Conservation (phyloP, 2,888 invertebrate genomes). For the Ctena decussata region DNA sequence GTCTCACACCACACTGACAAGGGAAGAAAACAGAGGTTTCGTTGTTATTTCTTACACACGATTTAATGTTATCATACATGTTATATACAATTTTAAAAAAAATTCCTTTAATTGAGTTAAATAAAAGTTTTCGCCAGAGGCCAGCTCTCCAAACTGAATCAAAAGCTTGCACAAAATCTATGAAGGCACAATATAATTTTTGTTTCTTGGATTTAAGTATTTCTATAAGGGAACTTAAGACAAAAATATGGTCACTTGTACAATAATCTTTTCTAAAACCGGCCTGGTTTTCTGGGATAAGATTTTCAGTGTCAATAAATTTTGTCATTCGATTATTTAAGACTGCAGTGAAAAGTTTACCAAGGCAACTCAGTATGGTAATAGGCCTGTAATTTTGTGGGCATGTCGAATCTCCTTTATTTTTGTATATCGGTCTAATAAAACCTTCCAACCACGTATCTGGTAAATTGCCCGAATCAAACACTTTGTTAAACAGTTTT, state of each 20-base stretch:
- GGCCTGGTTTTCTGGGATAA: background rate
- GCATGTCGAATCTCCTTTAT: slow-evolving; percentile 12
- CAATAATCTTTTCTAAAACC: slow-evolving; percentile 13
- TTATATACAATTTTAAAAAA: background rate
- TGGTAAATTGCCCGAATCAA: slow-evolving; percentile 25
- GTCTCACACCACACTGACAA: background rate
- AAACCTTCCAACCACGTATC: slow-evolving; percentile 22
- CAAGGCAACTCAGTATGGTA: slow-evolving; percentile 8
- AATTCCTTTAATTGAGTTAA: background rate
- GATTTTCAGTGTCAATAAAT: background rate
- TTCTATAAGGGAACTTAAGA: background rate
- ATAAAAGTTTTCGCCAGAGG: background rate
- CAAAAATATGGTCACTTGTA: background rate
- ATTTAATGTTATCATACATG: background rate
- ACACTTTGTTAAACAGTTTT: slow-evolving; percentile 14
- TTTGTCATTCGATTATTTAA: background rate
- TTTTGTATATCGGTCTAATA: slow-evolving; percentile 35
- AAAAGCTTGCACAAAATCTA: slow-evolving; percentile 2
- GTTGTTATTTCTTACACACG: background rate
- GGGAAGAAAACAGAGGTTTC: background rate
- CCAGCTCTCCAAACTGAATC: background rate
- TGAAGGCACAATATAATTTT: background rate
- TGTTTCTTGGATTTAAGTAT: background rate
- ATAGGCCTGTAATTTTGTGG: slow-evolving; percentile 31
- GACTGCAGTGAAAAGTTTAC: background rate